Percentiles rank a stretch among this genome's conserved stretches.
Evolutionary conservation across 2,113 vertebrate genomes (phyloP).

Genomic region (Tetraodon nigroviridis): DNA sequence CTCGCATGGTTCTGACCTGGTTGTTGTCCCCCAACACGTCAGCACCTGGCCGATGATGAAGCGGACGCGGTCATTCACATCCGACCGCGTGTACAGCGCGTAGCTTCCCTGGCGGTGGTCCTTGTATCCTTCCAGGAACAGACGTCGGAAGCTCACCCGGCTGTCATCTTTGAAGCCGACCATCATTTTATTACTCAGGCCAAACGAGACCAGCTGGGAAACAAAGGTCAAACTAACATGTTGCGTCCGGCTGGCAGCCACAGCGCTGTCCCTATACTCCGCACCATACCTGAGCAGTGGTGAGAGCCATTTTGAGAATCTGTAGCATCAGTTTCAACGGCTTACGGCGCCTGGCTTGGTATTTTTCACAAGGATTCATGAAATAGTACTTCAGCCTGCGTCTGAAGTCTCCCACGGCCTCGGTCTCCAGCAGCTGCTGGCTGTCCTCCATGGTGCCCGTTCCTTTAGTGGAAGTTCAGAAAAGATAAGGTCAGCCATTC

Average conservation of each 20-base stretch:
- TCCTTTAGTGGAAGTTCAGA: neutral
- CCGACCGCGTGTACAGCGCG: conserved; percentile 82
- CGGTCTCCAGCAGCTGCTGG: conserved; percentile 55
- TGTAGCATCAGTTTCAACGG: conserved; percentile 93
- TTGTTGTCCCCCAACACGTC: neutral
- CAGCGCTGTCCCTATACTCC: neutral
- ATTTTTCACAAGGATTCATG: conserved; percentile 96
- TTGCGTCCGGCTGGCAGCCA: neutral
- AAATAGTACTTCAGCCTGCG: conserved; percentile 92
- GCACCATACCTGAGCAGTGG: conserved; percentile 83
- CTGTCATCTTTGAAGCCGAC: conserved; percentile 94
- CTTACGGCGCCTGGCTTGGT: conserved; percentile 87
- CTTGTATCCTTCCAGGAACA: conserved; percentile 87
- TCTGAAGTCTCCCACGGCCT: conserved; percentile 82
- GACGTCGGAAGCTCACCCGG: conserved; percentile 85
- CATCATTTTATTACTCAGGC: conserved; percentile 94
- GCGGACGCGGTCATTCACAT: conserved; percentile 84
- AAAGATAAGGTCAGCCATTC: conserved; percentile 34
- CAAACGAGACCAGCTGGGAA: conserved; percentile 87
- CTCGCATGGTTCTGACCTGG: neutral
- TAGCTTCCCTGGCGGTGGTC: conserved; percentile 77
- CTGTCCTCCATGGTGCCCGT: conserved; percentile 50
- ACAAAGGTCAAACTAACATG: neutral
- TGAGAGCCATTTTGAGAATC: conserved; percentile 87
- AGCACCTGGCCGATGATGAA: conserved; percentile 81